phyloP scores from a whole-genome alignment of 2,888 invertebrate species.

The Enoplolaimus lenunculus region DNA sequence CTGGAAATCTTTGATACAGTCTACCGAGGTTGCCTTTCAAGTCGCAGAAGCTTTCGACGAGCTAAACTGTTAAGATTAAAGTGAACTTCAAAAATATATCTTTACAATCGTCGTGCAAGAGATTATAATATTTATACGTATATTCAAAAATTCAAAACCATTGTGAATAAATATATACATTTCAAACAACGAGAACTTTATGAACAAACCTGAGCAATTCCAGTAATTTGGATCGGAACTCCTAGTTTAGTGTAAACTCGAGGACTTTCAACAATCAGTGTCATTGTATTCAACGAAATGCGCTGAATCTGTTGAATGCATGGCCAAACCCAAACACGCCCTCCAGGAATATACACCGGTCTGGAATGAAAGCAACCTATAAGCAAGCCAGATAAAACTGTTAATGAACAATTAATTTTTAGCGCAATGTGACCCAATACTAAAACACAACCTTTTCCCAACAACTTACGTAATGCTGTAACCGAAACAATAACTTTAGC shows the following conservation, averaged over 20 bases:
- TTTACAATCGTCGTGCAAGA: no score
- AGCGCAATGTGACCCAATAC: no score
- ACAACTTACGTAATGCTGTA: no score
- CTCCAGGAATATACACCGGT: conserved; percentile 82
- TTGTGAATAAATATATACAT: background rate
- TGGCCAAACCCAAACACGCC: conserved; percentile 93
- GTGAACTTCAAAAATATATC: no score
- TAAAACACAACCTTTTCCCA: background rate
- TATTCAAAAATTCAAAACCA: background rate
- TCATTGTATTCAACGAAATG: conserved; percentile 91
- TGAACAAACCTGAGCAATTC: conserved; percentile 71
- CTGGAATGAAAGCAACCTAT: conserved; percentile 86
- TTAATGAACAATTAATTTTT: background rate
- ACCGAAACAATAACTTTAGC: no score
- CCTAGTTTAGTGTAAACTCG: conserved; percentile 91
- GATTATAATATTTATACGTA: background rate
- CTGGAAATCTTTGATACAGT: no score
- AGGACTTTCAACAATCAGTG: conserved; percentile 81
- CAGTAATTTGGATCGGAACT: conserved; percentile 88
- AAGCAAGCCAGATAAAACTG: no score
- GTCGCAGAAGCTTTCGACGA: no score
- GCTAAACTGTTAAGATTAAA: no score
- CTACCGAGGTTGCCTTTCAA: no score
- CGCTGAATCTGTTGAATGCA: conserved; percentile 52
- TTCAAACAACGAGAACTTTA: background rate